phyloP scores from a whole-genome alignment of 2,113 vertebrate species.

The Oncorhynchus kisutch region DNA sequence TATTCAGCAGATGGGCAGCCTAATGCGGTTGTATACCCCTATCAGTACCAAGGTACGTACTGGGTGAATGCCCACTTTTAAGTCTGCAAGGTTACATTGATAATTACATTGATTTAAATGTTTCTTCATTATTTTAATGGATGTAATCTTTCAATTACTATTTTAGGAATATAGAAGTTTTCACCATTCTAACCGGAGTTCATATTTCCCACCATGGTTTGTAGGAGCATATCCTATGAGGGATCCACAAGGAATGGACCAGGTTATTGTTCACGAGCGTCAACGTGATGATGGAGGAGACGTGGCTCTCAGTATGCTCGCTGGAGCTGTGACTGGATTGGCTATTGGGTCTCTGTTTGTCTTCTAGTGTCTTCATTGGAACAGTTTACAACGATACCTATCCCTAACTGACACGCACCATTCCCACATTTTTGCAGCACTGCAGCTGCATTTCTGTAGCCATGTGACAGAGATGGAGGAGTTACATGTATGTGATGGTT shows the following conservation, averaged over 20 bases:
- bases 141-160: neutral
- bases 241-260: slow-evolving; percentile 76
- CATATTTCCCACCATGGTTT: slow-evolving; percentile 4
- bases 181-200: neutral
- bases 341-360: slow-evolving; percentile 92
- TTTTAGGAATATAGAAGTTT: neutral
- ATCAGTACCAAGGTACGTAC: slow-evolving; percentile 69
- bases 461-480: slow-evolving; percentile 39
- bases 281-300: slow-evolving; percentile 83
- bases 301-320: slow-evolving; percentile 87
- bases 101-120: neutral
- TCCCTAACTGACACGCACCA: neutral
- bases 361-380: slow-evolving; percentile 73
- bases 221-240: slow-evolving; percentile 73
- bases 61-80: too few species aligned
- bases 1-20: slow-evolving; percentile 70
- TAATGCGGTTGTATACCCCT: slow-evolving; percentile 70
- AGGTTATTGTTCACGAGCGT: slow-evolving; percentile 84
- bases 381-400: neutral
- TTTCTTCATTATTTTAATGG: neutral
- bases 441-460: slow-evolving; percentile 43
- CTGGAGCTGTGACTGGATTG: slow-evolving; percentile 91
- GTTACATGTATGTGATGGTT: slow-evolving; percentile 25
- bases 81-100: neutral
- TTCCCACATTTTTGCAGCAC: slow-evolving; percentile 12